Base-by-base conservation (phyloP, 2,888 invertebrate species). In the Mesorhabditis spiculigera region DNA sequence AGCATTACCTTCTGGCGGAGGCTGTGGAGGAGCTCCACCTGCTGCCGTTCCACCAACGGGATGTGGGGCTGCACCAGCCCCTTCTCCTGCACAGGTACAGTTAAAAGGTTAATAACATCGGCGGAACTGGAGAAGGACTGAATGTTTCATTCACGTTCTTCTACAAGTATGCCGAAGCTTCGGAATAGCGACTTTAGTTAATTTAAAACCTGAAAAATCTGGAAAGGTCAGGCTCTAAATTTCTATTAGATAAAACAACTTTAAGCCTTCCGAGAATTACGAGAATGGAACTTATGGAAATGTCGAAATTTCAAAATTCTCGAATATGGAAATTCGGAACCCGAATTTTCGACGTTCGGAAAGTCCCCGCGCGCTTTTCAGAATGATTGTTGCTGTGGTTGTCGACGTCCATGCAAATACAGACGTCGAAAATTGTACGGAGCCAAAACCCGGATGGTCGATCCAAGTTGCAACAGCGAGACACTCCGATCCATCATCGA, bases 301-400 rank as follows among this genome's bases (percentile, higher is more conserved):
- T 28, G 28, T 28, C 28, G 28, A 28, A 28, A 28, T 28, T 28
- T 28, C 28, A 28, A 28, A 28, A 28, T 28, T 28, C 28, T 1
- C 28, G 28, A 28, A 28, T 28, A 28, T 28, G 28, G 28, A 28
- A 28, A 28, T 28, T 28, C 28, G 28, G 28, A 28, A 28, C 28
- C 28, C 28, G 28, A 28, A 28, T 28, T 28, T 28, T 28, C 28
- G 28, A 28, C 28, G 28, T 28, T 28, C 28, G 28, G 28, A 28
- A 28, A 28, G 28, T 28, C 28, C 28, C 28, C 28, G 28, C 28
- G 28, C 28, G 28, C 28, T 8, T 68, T 71, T 41, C 68, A 82
- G 80, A 83, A 83, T 63, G 84, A 84, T 70, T 84, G 84, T 68
- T 84, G 84, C 65, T 82, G 81, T 73, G 83, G 83, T 43, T 84